A percentile compares a stretch with the other conserved stretches of the same genome.
phyloP scores from a whole-genome alignment of 35 echinoderm and acorn worm genomes.

The Apostichopus japonicus region DNA sequence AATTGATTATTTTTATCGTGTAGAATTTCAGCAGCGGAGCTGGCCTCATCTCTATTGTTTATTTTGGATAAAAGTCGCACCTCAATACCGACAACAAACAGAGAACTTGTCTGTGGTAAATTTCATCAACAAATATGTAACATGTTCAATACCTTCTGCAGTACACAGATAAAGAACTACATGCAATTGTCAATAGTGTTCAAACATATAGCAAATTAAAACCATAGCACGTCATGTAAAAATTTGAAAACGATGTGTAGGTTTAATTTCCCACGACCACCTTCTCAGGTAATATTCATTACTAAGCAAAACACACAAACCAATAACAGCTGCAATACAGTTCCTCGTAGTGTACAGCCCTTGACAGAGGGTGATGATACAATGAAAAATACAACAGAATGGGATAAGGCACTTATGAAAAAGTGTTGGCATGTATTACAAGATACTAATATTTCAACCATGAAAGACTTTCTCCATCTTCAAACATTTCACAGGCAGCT shows the following conservation, averaged over 20 bases:
- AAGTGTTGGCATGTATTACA: too few relatives aligned
- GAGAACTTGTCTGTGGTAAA: conserved; percentile 33
- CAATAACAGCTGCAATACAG: too few relatives aligned
- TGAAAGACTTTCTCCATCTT: too few relatives aligned
- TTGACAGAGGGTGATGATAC: too few relatives aligned
- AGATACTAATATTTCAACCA: too few relatives aligned
- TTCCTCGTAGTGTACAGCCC: too few relatives aligned
- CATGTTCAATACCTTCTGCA: conserved; percentile 33
- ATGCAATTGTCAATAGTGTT: conserved; percentile 68
- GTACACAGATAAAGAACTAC: conserved; percentile 58
- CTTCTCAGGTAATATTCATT: not conserved
- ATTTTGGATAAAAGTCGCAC: conserved; percentile 41
- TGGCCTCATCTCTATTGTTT: conserved; percentile 49
- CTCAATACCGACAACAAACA: not conserved
- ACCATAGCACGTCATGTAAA: conserved; percentile 72
- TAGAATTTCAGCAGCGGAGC: conserved; percentile 65
- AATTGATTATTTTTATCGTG: conserved; percentile 55
- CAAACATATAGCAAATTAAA: conserved; percentile 59
- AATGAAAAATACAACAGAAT: too few relatives aligned
- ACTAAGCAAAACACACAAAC: too few relatives aligned
- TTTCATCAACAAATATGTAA: conserved; percentile 76
- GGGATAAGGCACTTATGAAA: too few relatives aligned
- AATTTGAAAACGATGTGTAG: conserved; percentile 53
- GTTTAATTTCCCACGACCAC: conserved; percentile 78
- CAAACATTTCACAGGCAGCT: too few relatives aligned